Percentiles rank a stretch among this genome's conserved stretches.
Conservation (phyloP, 2,113 vertebrate species). For the Gracilinanus agilis region DNA sequence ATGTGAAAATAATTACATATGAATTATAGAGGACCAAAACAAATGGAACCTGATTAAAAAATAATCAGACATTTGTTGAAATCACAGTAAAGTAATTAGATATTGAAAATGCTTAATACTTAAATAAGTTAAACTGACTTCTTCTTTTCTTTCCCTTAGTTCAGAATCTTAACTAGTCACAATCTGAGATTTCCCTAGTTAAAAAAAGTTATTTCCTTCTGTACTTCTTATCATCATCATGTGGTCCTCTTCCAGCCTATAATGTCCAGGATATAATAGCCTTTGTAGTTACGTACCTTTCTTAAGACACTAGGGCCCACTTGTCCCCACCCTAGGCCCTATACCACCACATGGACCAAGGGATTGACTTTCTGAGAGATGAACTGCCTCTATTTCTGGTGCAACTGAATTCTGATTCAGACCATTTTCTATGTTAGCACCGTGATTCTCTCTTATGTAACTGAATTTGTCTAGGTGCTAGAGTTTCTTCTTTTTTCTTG, state of each 20-base stretch:
- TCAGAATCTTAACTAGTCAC: background rate
- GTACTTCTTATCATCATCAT: background rate
- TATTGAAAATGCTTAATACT: background rate
- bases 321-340: background rate
- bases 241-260: background rate
- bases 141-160: background rate
- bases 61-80: background rate
- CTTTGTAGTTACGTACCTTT: background rate
- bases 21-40: background rate
- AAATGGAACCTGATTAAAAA: background rate
- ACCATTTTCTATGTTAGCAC: background rate
- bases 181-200: background rate
- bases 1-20: background rate
- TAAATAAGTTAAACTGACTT: background rate
- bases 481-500: background rate
- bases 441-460: background rate
- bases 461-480: background rate
- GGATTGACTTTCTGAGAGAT: background rate
- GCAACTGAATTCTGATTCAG: background rate
- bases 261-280: background rate
- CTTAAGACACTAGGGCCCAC: background rate
- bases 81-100: background rate
- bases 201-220: background rate
- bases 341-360: background rate
- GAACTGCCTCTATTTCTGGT: background rate